phyloP scores from a whole-genome alignment of 2,797 vertebrate genomes.

The Coranthus polyacanthus region DNA sequence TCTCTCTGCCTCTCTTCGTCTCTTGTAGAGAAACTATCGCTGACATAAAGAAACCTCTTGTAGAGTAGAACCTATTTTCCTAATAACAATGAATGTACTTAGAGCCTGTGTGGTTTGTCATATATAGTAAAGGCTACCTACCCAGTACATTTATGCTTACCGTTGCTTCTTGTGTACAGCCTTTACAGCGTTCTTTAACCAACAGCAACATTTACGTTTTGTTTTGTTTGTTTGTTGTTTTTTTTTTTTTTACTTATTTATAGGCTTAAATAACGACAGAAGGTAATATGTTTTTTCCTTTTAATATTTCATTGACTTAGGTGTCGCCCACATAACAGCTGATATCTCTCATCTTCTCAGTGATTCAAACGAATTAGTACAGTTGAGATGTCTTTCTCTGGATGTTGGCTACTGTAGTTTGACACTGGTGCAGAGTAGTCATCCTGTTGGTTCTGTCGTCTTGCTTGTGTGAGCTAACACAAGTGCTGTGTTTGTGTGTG shows the following conservation, averaged over 20 bases:
- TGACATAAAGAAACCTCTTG: slow-evolving; percentile 56
- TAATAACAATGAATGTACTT: slow-evolving; percentile 76
- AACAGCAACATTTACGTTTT: background rate
- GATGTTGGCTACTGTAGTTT: slow-evolving; percentile 58
- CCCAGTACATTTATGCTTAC: slow-evolving; percentile 53
- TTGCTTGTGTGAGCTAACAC: slow-evolving; percentile 64
- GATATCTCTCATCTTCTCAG: slow-evolving; percentile 15
- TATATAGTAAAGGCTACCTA: slow-evolving; percentile 41
- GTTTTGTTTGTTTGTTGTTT: too few relatives aligned
- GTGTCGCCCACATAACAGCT: slow-evolving; percentile 20
- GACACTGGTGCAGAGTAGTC: slow-evolving; percentile 62
- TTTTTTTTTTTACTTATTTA: too few relatives aligned
- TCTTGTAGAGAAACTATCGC: slow-evolving; percentile 64
- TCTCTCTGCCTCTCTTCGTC: slow-evolving; percentile 48
- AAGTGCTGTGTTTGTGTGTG: slow-evolving; percentile 56
- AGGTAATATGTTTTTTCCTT: slow-evolving; percentile 40
- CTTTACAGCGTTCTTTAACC: slow-evolving; percentile 13
- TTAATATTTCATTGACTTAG: slow-evolving; percentile 22
- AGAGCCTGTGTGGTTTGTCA: slow-evolving; percentile 60
- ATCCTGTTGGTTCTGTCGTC: slow-evolving; percentile 37
- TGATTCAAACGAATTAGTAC: slow-evolving; percentile 23
- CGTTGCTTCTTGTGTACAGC: slow-evolving; percentile 54
- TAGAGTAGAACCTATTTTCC: slow-evolving; percentile 72
- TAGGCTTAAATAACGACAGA: slow-evolving; percentile 50
- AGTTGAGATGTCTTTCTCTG: too few relatives aligned